Base-by-base conservation (phyloP, 2,113 vertebrate species). In the Rousettus leschenaultii region DNA sequence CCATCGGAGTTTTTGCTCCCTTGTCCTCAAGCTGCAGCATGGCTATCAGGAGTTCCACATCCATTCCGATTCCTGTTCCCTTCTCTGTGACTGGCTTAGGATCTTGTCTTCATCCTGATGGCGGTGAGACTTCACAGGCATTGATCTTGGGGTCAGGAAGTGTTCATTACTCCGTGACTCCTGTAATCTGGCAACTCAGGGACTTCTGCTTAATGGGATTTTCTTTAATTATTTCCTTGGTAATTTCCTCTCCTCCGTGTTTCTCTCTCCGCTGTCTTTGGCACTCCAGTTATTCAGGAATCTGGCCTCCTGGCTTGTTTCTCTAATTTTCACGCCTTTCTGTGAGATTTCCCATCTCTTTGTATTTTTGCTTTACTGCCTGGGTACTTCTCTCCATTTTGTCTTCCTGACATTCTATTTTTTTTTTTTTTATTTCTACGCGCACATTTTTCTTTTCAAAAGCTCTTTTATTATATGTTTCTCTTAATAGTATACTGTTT, bases 71-170 rank as follows among this genome's bases (percentile, higher is more conserved):
- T 33, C 51, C 18, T 4, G 19, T 33, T 18, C 16, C 6, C 0
- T 12, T 30, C 43, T 65, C 14, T 65, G 24, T 8, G 2, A 26
- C 53, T 6, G 15, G 73, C n/a, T 30, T 18, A 33, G 85, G n/a
- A 4, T 51, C 75, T 26, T 55, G 51, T 88, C 78, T 71, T 35
- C 61, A 16, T 9, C 14, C 61, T 40, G 16, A 22, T 30, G 30
- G 14, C 0, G 10, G 30, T 19, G 24, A 26, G 19, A 18, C 22
- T 33, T n/a, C n/a, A 26, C n/a, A 26, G 53, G 8, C 1, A 1
- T 28, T 35, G 61, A 35, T 73, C 63, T 85, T 0, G 0, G 33
- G 4, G 2, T 33, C 2, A 63, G 45, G 48, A 6, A 2, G 19
- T 87, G 61, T 16, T 30, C 70, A 45, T 38, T 51, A 51, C 51